Base-by-base conservation (phyloP, 2,113 vertebrate species). In the Machaerirhynchus nigripectus region DNA sequence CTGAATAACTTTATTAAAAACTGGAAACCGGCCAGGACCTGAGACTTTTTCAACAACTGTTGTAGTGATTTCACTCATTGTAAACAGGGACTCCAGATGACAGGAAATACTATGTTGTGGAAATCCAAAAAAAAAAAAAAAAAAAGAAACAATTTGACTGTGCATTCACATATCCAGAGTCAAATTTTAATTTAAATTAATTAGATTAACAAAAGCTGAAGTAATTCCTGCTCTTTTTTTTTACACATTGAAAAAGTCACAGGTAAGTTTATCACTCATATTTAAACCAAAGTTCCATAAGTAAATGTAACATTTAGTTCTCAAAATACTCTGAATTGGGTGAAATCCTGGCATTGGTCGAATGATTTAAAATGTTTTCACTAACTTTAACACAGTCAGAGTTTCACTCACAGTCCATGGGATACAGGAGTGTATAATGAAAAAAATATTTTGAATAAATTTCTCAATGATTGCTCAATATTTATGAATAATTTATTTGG, bases 401-500 rank as follows among this genome's bases (percentile, higher is more conserved):
- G 16, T 85, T 95, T 91, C 74, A 60, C 68, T 70, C 60, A 60
- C 47, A 77, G 69, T 81, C 69, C 70, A 82, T 31, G 20, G 74
- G 77, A 81, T 71, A 53, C 47, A 74, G 60, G 21, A 71, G 26
- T 75, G 87, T 84, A 94, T 89, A 94, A 87, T 79, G 87, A 89
- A 94, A 95, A 85, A 87, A 85, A 65, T 61, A 94, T 68, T 91
- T 92, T 94, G 49, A 95, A 96, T 96, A 92, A 87, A 95, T 93
- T 93, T 94, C 69, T 92, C 84, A 76, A 73, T 53, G 61, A 94
- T 79, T 94, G 59, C 95, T 95, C 87, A 91, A 91, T 89, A 75
- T 76, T 79, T 85, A 94, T 96, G 84, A 96, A 96, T 93, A 76
- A 96, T 96, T 65, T 95, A 94, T 95, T 90, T 80, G 42, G 39